Base-by-base conservation (phyloP, 2,113 vertebrate genomes). In the Tonatia bakeri region DNA sequence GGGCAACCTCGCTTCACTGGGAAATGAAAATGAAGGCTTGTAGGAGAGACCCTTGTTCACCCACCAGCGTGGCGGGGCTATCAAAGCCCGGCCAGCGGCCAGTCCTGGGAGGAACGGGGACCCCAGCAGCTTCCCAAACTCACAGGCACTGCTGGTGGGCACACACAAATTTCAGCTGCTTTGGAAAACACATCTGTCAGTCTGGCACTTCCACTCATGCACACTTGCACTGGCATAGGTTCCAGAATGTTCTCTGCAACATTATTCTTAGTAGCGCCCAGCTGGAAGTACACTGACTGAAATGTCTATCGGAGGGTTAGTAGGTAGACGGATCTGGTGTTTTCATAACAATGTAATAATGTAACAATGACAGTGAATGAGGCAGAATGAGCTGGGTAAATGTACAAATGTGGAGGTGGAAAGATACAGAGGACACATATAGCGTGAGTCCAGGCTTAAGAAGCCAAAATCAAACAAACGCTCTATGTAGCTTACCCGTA, bases 251-350 rank as follows among this genome's bases (percentile, higher is more conserved):
- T 75, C 85, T 73, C 43, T 43, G 76, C 36, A 43, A 38, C 19
- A 36, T 76, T 33, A 22, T 67, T 80, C 75, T 38, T 70, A 40
- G n/a, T n/a, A 52, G 43, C 54, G 3, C 65, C 52, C 50, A 10
- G 75, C 52, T 64, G 76, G 76, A 73, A 88, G 84, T n/a, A 87
- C 17, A 10, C 65, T 76, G 64, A 28, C 92, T 40, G 10, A 91
- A 14, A 9, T 31, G 54, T 24, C 64, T n/a, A 33, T 10, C 0
- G 31, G 47, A 87, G 20, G 45, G n/a, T 4, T 45, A 28, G 10
- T 61, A 61, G n/a, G 5, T 40, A 31, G 36, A 38, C n/a, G 31
- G 40, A 33, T 19, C 10, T 7, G 3, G 38, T 20, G 67, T 64
- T 82, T 45, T 13, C 11, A 36, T 45, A 2, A 5, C 20, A 22